Percentiles rank a stretch among this genome's conserved stretches.
phyloP scores from a whole-genome alignment of 92 coral and sea anemone genomes.

The Virgularia gustaviana region DNA sequence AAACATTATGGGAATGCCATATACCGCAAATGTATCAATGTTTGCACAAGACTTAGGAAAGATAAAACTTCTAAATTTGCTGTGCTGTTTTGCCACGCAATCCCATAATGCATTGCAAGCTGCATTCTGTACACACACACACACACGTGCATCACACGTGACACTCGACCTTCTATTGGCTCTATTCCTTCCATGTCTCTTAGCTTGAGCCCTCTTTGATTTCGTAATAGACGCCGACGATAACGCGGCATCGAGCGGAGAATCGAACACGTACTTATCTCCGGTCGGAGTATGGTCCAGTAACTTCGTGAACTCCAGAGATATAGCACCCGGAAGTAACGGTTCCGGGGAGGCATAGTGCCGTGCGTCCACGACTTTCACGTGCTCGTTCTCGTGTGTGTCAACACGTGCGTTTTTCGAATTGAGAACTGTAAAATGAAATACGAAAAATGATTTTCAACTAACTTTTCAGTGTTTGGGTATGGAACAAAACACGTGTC shows the following conservation, averaged over 20 bases:
- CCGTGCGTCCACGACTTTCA: constrained; percentile 84
- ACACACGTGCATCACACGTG: background rate
- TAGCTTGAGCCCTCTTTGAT: constrained; percentile 24
- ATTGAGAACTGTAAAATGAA: background rate
- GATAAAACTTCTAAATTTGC: no score
- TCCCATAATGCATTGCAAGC: no score
- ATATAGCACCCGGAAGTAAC: constrained; percentile 18
- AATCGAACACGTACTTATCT: constrained; percentile 43
- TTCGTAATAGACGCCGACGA: constrained; percentile 27
- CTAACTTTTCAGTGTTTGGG: background rate
- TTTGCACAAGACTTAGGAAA: no score
- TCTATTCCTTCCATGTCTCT: constrained; percentile 44
- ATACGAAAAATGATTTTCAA: background rate
- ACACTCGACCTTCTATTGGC: constrained; percentile 40
- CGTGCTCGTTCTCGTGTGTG: constrained; percentile 83
- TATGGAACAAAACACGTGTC: background rate
- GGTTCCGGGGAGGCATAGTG: constrained; percentile 50
- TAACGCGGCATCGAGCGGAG: constrained; percentile 21
- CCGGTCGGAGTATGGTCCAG: constrained; percentile 34
- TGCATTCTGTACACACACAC: no score
- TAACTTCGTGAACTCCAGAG: constrained; percentile 29
- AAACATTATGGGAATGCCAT: no score
- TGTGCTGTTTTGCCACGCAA: no score
- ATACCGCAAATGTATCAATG: no score
- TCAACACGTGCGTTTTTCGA: no score